phyloP scores from a whole-genome alignment of 2,888 invertebrate genomes.

The Melangyna quadrimaculata region DNA sequence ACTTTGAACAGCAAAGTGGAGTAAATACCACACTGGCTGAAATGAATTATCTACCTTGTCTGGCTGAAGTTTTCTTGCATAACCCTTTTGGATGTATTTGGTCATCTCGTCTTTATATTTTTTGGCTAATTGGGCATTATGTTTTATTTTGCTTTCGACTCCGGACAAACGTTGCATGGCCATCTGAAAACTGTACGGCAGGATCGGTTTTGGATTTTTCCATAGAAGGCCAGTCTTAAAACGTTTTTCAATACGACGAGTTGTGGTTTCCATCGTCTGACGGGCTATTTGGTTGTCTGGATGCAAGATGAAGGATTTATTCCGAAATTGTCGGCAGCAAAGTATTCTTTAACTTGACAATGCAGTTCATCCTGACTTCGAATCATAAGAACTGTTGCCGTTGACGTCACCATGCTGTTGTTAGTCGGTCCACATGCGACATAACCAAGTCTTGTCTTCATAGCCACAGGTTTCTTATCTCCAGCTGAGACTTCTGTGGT shows the following conservation, averaged over 20 bases:
- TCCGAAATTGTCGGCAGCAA: too few species aligned
- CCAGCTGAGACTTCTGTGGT: not conserved
- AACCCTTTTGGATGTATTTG: too few species aligned
- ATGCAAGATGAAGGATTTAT: not conserved
- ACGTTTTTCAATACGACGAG: slow-evolving; percentile 27
- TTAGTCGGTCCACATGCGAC: not conserved
- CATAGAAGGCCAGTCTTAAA: slow-evolving; percentile 57
- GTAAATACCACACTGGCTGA: slow-evolving; percentile 73
- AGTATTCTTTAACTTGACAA: too few species aligned
- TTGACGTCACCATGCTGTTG: not conserved
- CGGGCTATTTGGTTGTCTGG: slow-evolving; percentile 22
- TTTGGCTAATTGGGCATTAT: not conserved
- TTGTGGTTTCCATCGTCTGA: slow-evolving; percentile 17
- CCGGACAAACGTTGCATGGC: not conserved
- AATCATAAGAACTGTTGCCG: not conserved
- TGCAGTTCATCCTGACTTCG: not conserved
- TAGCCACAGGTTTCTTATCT: not conserved
- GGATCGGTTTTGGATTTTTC: slow-evolving; percentile 8
- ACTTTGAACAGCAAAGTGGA: slow-evolving; percentile 74
- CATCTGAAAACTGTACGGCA: not conserved
- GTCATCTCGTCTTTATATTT: not conserved
- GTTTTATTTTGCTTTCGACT: not conserved
- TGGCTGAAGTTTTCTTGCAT: slow-evolving; percentile 58
- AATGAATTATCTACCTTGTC: slow-evolving; percentile 46
- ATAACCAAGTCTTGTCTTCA: slow-evolving; percentile 2